Evolutionary conservation across 2,113 vertebrate genomes (phyloP), one percentile per base, ranked within the genome.

Genomic region (Gobius niger): DNA sequence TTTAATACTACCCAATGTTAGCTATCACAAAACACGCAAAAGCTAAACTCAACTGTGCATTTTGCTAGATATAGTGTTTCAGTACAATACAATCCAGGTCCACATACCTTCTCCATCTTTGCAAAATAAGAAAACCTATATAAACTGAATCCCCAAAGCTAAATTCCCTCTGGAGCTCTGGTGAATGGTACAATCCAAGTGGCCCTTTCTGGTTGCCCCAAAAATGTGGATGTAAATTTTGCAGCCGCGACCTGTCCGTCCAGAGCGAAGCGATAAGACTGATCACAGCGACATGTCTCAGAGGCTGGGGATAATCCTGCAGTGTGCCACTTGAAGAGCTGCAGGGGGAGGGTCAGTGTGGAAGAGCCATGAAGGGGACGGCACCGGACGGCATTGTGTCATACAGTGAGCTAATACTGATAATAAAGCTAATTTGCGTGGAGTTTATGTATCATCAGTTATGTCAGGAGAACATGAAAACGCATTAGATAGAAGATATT

Each of bases 221-320:
- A 59, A 3, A 44, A 63, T 75, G 34, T 65, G 46, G n/a, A 74
- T 63, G 47, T 47, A 67, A 47, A 61, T 80, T 80, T 60, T 71
- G 70, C 66, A 70, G 71, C 67, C 52, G 68, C 73, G 69, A 78
- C 71, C 81, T 80, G 69, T 67, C 80, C 56, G 70, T 68, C 50
- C 71, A n/a, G 73, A 76, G 72, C 69, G 62, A 83, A 80, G 72
- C 61, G 77, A 65, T 69, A 67, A 84, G 85, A 83, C 81, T 62
- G 78, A 85, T 81, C 82, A 71, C 67, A 80, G 60, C 75, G 84
- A 86, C 56, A 40, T 73, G 82, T 90, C 83, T 90, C 86, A 84
- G 82, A 89, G 88, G 75, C 85, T 81, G 77, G 88, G 84, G 91
- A 89, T 93, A 91, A 93, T 93, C 92, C 92, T 62, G 70, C 84